These are phyloP conservation scores for Pygocentrus nattereri DNA, from an alignment of 2,797 vertebrate species.

Conservation along the genomic window DNA sequence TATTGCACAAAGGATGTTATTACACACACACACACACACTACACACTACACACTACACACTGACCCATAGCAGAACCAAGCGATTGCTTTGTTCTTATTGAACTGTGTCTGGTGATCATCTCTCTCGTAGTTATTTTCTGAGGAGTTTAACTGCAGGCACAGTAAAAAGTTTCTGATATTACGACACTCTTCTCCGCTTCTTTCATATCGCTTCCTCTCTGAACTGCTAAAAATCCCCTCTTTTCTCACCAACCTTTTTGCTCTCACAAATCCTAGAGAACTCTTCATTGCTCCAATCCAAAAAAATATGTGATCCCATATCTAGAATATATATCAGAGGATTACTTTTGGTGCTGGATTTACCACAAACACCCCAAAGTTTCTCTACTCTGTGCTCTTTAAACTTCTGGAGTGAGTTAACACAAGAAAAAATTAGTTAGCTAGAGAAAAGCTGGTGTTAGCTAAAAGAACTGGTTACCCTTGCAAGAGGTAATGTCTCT, in stretches of 20 bases:
- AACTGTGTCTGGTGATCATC: conserved; percentile 3
- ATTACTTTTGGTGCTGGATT: too few species aligned
- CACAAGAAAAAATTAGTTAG: too few species aligned
- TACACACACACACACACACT: not conserved
- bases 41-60: too few species aligned
- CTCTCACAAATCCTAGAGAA: not conserved
- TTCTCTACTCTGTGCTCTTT: too few species aligned
- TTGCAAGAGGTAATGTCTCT: too few species aligned
- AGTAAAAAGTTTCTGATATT: conserved; percentile 11
- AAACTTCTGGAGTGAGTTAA: too few species aligned
- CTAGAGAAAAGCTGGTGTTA: too few species aligned
- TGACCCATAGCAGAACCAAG: not conserved
- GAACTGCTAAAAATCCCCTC: conserved; percentile 27
- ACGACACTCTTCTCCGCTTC: conserved; percentile 11
- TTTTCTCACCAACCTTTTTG: not conserved
- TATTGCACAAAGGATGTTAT: not conserved
- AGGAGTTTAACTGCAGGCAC: conserved; percentile 2
- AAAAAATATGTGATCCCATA: not conserved
- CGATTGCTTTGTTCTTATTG: not conserved
- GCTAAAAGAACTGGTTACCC: too few species aligned
- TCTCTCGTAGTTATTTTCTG: not conserved
- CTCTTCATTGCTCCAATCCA: not conserved
- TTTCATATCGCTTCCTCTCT: conserved; percentile 17
- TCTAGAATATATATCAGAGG: too few species aligned
- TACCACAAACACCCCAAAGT: too few species aligned